These are phyloP conservation scores for Fregetta grallaria DNA, from an alignment of 2,113 vertebrate species.

Conservation along the genomic window DNA sequence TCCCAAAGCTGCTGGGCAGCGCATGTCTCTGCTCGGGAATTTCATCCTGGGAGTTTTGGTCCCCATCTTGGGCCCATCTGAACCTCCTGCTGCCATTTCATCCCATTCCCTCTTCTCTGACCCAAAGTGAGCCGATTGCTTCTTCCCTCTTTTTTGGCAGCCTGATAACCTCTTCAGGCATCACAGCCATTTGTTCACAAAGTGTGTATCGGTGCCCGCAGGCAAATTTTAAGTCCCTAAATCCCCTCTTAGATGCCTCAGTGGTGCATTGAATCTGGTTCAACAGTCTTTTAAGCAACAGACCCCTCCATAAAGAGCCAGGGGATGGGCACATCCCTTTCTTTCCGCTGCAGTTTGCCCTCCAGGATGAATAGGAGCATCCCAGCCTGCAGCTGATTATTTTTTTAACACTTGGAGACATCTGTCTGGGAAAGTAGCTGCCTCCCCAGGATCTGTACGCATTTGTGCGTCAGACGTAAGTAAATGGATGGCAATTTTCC, in stretches of 20 bases:
- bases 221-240: constrained; percentile 19
- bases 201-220: not conserved
- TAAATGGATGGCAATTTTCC: not conserved
- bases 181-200: not conserved
- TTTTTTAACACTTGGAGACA: constrained; percentile 3
- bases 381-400: not conserved
- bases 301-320: not conserved
- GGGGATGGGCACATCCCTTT: not conserved
- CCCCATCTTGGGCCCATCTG: not conserved
- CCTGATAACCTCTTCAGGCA: not conserved
- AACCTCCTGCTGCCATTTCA: not conserved
- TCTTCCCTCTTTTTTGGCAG: not conserved
- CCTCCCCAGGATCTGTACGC: not conserved
- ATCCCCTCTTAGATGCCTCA: constrained; percentile 14
- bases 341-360: not conserved
- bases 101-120: not conserved
- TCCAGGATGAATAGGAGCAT: not conserved
- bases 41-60: not conserved
- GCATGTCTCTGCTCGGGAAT: not conserved
- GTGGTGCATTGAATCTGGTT: not conserved
- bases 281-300: not conserved
- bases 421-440: not conserved
- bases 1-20: not conserved
- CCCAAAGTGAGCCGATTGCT: not conserved
- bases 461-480: not conserved